Evolutionary conservation across 1,140 invertebrate genomes (phyloP).

Genomic region (Musca vetustissima): DNA sequence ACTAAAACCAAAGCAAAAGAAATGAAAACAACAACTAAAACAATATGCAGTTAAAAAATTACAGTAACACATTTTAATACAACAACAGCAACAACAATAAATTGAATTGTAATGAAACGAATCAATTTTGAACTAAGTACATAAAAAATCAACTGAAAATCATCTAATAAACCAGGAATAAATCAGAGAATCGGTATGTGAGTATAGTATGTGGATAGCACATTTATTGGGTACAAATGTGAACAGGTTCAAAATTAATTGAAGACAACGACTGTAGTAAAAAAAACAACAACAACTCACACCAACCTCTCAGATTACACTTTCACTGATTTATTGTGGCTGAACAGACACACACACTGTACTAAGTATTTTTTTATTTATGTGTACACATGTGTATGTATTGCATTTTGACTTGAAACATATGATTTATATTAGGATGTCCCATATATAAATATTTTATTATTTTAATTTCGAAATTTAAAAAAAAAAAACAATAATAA

Average conservation of each 20-base stretch:
- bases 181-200: too few species aligned
- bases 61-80: not conserved
- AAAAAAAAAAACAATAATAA: too few species aligned
- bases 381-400: too few species aligned
- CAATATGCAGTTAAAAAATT: not conserved
- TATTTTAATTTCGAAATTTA: too few species aligned
- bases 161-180: not conserved
- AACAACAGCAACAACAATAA: not conserved
- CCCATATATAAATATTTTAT: too few species aligned
- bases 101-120: not conserved
- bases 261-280: not conserved
- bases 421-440: too few species aligned
- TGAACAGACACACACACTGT: not conserved
- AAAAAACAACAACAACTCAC: not conserved
- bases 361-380: too few species aligned
- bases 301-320: not conserved
- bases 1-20: too few species aligned
- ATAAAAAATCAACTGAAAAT: too few species aligned
- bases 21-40: not conserved
- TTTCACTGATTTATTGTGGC: constrained; percentile 7
- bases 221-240: not conserved
- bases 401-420: too few species aligned
- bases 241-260: not conserved
- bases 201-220: not conserved
- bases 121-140: too few species aligned